Conservation (phyloP, 2,888 invertebrate genomes). For the Erebia ligea region DNA sequence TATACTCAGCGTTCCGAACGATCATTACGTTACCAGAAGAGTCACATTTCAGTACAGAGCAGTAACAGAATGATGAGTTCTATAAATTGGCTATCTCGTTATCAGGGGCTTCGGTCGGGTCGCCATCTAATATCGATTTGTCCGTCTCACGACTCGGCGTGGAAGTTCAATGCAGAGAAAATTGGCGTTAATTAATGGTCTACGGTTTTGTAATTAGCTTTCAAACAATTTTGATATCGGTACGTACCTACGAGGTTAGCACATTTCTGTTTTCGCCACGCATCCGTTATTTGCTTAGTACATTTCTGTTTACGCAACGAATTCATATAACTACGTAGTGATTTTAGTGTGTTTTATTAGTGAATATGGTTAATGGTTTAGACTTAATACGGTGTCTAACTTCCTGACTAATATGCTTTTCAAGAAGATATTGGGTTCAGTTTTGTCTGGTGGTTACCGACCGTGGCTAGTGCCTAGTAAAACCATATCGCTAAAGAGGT, state of each 20-base stretch:
- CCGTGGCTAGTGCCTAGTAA: no score
- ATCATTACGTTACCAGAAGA: conserved; percentile 11
- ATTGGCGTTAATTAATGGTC: conserved; percentile 33
- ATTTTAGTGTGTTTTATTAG: no score
- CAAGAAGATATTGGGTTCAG: no score
- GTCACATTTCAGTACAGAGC: conserved; percentile 7
- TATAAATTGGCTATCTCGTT: conserved; percentile 33
- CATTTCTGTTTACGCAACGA: background rate
- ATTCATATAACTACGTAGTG: background rate
- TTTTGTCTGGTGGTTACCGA: no score
- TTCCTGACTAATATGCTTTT: no score
- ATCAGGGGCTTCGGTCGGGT: conserved; percentile 24
- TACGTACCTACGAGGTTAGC: background rate
- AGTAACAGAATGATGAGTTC: conserved; percentile 19
- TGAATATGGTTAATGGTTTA: no score
- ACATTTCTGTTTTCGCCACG: background rate
- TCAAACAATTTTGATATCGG: conserved; percentile 17
- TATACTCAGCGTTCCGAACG: background rate
- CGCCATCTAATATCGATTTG: conserved; percentile 36
- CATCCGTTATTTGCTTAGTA: background rate
- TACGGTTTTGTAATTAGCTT: conserved; percentile 27
- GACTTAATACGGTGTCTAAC: no score
- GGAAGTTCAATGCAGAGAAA: conserved; percentile 29
- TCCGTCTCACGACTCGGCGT: conserved; percentile 19
- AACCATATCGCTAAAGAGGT: no score